These are phyloP conservation scores for Mythimna lalbum DNA, from an alignment of 2,888 invertebrate genomes.

Conservation along the genomic window DNA sequence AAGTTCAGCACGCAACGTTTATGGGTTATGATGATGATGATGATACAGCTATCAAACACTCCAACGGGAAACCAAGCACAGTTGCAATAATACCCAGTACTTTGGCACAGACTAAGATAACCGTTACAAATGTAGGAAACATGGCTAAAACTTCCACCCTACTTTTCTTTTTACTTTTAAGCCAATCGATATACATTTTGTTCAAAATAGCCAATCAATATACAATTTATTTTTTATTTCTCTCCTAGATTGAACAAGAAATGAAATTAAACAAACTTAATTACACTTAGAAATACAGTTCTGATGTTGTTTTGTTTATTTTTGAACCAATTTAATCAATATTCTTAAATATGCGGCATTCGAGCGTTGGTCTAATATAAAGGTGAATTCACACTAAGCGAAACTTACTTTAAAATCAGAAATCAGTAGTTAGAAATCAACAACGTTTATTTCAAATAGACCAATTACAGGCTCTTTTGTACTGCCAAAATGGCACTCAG, in stretches of 20 bases:
- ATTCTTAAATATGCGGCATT: conserved; percentile 34
- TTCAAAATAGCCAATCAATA: background rate
- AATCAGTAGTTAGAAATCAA: no score
- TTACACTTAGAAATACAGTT: conserved; percentile 25
- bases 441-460: no score
- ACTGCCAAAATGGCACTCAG: no score
- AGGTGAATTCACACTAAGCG: conserved; percentile 1
- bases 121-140: conserved; percentile 20
- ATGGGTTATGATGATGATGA: conserved; percentile 13
- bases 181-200: no score
- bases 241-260: conserved; percentile 19
- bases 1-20: background rate
- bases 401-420: no score
- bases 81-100: conserved; percentile 37
- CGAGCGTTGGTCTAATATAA: conserved; percentile 18
- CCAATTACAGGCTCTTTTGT: no score
- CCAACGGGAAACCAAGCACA: conserved; percentile 28
- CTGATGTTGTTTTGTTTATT: conserved; percentile 31
- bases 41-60: conserved; percentile 18
- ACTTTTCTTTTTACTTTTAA: background rate
- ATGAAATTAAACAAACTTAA: conserved; percentile 39
- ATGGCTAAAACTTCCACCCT: background rate
- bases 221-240: conserved; percentile 2
- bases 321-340: conserved; percentile 30
- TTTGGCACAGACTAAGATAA: conserved; percentile 29